These are phyloP conservation scores for Eucriotettix oculatus DNA, from an alignment of 2,888 invertebrate genomes.

Conservation along the genomic window DNA sequence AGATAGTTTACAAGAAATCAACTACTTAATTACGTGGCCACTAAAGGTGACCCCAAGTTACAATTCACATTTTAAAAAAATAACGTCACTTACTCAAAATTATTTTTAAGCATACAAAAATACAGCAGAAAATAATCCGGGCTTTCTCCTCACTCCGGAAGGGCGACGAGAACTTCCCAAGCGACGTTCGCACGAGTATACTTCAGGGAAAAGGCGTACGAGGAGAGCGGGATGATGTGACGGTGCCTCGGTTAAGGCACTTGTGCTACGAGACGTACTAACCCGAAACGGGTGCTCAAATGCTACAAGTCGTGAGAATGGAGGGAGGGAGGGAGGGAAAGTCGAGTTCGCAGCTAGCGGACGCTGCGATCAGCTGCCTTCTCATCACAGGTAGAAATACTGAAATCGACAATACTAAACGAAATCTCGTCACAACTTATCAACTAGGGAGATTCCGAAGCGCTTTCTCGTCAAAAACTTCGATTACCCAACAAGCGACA, in stretches of 20 bases:
- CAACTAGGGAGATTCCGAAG: too few species aligned
- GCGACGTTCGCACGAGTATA: too few species aligned
- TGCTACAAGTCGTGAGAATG: too few species aligned
- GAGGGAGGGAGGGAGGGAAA: too few species aligned
- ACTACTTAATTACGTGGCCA: not conserved
- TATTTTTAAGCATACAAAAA: slow-evolving; percentile 12
- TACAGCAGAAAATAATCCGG: slow-evolving; percentile 9
- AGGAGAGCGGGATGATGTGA: slow-evolving; percentile 11
- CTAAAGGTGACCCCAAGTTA: too few species aligned
- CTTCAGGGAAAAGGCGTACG: too few species aligned
- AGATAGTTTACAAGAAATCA: not conserved
- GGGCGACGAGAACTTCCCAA: too few species aligned
- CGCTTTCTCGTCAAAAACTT: not conserved
- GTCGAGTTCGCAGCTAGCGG: too few species aligned
- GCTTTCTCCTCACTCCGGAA: slow-evolving; percentile 1
- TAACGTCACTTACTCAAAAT: slow-evolving; percentile 10
- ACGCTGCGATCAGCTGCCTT: too few species aligned
- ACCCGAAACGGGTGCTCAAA: too few species aligned
- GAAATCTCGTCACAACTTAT: slow-evolving; percentile 2
- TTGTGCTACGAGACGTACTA: slow-evolving; percentile 17
- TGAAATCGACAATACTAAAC: slow-evolving; percentile 13
- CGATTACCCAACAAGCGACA: slow-evolving; percentile 6
- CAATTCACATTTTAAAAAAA: slow-evolving; percentile 8
- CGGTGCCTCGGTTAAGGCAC: slow-evolving; percentile 21
- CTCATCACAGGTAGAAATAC: slow-evolving; percentile 5